Base-by-base conservation (phyloP, 2,113 vertebrate genomes). In the Cariama cristata region DNA sequence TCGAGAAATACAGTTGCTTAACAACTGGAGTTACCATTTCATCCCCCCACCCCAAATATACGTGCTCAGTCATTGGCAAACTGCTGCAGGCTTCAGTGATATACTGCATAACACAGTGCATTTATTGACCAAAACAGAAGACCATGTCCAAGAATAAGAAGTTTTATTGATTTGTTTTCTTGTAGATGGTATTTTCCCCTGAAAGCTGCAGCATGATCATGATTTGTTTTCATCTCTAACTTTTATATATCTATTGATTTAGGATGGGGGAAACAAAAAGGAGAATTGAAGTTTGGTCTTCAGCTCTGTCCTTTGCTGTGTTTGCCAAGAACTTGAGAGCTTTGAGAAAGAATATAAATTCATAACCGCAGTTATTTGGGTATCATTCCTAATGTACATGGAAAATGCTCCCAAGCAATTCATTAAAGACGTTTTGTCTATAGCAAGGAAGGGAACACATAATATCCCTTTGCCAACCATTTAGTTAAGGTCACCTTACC, bases 91-190 rank as follows among this genome's bases (percentile, higher is more conserved):
- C 79, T n/a, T 15, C 53, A 21, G 93, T 97, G 96, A 97, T 96
- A 18, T 53, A 86, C 88, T 66, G 73, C 80, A 16, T 20, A 92
- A 45, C 94, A 68, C 55, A 27, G 56, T 56, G 92, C 91, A 63
- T 91, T 97, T 97, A 97, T 98, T 97, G 97, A 97, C 93, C 95
- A 77, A 77, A 96, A 63, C 90, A 68, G 62, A 86, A 93, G 93
- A 56, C 92, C 81, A 53, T 80, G 92, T 69, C 96, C 94, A 95
- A 86, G 91, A 96, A 90, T 87, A 93, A 23, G 4, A 52, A 93
- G 91, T 63, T 88, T 79, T 97, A 98, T 98, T 92, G 97, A 98
- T 98, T 98, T 96, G 95, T 96, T 97, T 97, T 88, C 97, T 94
- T 97, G 95, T 97, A 90, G 95, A 62, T 0, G 4, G 91, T 86